Percentiles rank a stretch among this genome's conserved stretches.
Evolutionary conservation across 2,113 vertebrate genomes (phyloP).

Genomic region (Thalassarche chlororhynchos): DNA sequence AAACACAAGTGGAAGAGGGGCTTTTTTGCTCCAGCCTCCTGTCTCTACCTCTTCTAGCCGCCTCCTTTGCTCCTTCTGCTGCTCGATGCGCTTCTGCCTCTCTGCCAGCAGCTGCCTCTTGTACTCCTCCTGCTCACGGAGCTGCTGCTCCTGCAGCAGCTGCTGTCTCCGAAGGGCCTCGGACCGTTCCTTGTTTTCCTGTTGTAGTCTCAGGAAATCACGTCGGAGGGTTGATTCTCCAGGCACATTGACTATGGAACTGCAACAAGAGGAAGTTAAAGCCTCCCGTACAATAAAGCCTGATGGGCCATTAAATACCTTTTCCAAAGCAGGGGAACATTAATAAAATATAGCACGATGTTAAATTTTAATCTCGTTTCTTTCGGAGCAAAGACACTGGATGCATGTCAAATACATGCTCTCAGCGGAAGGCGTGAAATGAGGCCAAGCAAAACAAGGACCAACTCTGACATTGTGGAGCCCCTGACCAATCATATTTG

Average conservation of each 20-base stretch:
- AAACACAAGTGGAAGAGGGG: not conserved
- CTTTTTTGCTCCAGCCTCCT: not conserved
- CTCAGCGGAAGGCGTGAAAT: not conserved
- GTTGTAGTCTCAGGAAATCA: constrained; percentile 96
- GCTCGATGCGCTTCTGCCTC: constrained; percentile 94
- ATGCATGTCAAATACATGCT: not conserved
- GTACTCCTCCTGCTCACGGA: constrained; percentile 96
- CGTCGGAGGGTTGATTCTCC: constrained; percentile 96
- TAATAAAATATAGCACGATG: not conserved
- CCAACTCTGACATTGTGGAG: not conserved
- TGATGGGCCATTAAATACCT: constrained; percentile 13
- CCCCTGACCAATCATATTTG: not conserved
- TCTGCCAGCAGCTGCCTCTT: constrained; percentile 95
- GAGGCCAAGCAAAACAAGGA: constrained; percentile 34
- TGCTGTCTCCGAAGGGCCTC: constrained; percentile 96
- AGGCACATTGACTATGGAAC: constrained; percentile 97
- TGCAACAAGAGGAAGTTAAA: constrained; percentile 51
- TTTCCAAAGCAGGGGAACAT: not conserved
- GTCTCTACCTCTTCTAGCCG: constrained; percentile 91
- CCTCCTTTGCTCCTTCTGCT: constrained; percentile 95
- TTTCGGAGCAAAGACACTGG: not conserved
- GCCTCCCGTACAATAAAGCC: not conserved
- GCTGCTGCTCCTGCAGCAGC: constrained; percentile 96
- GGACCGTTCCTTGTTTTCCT: constrained; percentile 98
- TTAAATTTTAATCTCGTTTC: not conserved